phyloP scores from a whole-genome alignment of 2,888 invertebrate genomes.

The Scelioninae gen. 2 region DNA sequence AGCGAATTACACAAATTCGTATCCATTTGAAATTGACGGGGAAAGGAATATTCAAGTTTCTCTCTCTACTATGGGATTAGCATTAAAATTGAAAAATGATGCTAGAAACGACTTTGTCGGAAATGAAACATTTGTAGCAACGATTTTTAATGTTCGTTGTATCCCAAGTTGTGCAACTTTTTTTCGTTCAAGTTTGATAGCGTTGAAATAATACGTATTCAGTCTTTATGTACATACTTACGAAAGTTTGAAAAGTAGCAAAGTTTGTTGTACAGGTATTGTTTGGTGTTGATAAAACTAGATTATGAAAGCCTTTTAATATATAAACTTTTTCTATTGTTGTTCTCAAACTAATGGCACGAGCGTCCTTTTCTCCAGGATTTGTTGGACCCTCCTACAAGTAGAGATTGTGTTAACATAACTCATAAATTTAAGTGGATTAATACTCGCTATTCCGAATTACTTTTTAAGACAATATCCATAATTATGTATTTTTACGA shows the following conservation, averaged over 20 bases:
- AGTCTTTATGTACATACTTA: conserved; percentile 24
- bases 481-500: no score
- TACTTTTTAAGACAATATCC: no score
- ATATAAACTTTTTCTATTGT: conserved; percentile 40
- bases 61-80: no score
- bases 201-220: conserved; percentile 19
- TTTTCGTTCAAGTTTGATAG: conserved; percentile 12
- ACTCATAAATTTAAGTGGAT: background rate
- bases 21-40: no score
- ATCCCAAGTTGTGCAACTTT: conserved; percentile 12
- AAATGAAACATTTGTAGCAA: no score
- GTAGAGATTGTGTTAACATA: background rate
- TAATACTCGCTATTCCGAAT: no score
- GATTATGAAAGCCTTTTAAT: conserved; percentile 31
- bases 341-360: conserved; percentile 11
- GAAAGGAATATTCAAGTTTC: no score
- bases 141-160: no score
- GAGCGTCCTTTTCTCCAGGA: background rate
- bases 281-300: conserved; percentile 22
- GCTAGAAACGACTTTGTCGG: no score
- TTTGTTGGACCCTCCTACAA: conserved; percentile 2
- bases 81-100: no score
- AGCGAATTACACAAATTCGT: no score
- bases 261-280: conserved; percentile 24
- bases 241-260: conserved; percentile 16